These are phyloP conservation scores for Diglossa cyanea DNA, from an alignment of 2,797 vertebrate genomes.

Conservation along the genomic window DNA sequence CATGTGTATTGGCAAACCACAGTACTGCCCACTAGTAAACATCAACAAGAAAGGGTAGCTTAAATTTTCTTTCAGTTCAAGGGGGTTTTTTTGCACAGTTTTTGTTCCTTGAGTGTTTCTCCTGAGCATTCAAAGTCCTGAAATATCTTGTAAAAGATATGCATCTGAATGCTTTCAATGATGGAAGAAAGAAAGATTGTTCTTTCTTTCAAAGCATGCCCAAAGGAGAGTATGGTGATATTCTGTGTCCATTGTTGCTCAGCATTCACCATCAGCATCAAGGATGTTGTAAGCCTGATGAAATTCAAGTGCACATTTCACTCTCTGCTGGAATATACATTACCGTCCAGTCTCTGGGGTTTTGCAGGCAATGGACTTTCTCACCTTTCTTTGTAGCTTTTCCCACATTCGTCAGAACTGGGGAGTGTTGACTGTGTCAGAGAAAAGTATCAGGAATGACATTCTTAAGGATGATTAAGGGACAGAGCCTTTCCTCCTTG, in stretches of 20 bases:
- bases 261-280: background rate
- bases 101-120: background rate
- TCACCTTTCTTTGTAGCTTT: background rate
- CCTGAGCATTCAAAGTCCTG: background rate
- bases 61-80: background rate
- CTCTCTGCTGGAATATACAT: background rate
- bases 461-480: background rate
- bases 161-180: background rate
- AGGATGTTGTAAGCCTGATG: background rate
- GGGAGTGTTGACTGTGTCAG: background rate
- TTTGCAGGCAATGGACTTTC: background rate
- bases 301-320: background rate
- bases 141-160: background rate
- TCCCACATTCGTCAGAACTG: background rate
- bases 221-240: background rate
- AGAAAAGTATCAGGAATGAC: background rate
- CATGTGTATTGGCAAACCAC: background rate
- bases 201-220: background rate
- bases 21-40: background rate
- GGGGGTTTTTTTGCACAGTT: accelerated
- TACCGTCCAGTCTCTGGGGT: background rate
- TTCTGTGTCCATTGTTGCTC: background rate
- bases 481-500: background rate
- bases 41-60: background rate
- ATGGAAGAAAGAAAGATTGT: background rate